Conservation (phyloP, 2,113 vertebrate genomes). For the Sciurus niger region DNA sequence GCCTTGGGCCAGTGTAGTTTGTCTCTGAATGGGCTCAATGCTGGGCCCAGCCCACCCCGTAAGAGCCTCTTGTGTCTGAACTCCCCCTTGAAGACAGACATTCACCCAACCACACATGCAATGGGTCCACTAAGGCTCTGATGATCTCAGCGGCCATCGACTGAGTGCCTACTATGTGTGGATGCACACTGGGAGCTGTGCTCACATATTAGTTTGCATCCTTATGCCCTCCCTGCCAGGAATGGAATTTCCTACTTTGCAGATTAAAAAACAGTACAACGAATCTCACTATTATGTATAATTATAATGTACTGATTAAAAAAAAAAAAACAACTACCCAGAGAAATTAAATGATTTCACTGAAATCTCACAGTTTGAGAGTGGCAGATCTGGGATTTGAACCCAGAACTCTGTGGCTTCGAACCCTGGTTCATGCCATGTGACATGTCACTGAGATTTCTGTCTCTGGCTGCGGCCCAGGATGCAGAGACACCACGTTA, state of each 20-base stretch:
- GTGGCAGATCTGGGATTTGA: slow-evolving; percentile 35
- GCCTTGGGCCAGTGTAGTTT: background rate
- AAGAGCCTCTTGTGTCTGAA: background rate
- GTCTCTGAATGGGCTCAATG: background rate
- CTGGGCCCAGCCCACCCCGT: too few relatives aligned
- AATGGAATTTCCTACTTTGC: background rate
- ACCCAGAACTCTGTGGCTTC: background rate
- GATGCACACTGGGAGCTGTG: background rate
- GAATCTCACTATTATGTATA: too few relatives aligned
- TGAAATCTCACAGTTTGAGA: background rate
- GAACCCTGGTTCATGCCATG: background rate
- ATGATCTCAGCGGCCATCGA: rapidly evolving
- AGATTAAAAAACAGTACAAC: background rate
- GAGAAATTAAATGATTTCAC: background rate
- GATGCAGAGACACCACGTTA: background rate
- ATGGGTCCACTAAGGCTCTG: too few relatives aligned
- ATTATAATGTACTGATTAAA: too few relatives aligned
- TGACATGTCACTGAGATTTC: background rate
- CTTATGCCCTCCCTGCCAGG: background rate
- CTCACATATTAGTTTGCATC: background rate
- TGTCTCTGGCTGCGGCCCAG: background rate
- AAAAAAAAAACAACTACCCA: background rate
- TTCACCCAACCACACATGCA: background rate
- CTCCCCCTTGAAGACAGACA: background rate
- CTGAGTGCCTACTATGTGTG: background rate